Evolutionary conservation across 2,888 invertebrate species (phyloP), one percentile per base, ranked within the genome.

Genomic region (Eubasilissa splendida): DNA sequence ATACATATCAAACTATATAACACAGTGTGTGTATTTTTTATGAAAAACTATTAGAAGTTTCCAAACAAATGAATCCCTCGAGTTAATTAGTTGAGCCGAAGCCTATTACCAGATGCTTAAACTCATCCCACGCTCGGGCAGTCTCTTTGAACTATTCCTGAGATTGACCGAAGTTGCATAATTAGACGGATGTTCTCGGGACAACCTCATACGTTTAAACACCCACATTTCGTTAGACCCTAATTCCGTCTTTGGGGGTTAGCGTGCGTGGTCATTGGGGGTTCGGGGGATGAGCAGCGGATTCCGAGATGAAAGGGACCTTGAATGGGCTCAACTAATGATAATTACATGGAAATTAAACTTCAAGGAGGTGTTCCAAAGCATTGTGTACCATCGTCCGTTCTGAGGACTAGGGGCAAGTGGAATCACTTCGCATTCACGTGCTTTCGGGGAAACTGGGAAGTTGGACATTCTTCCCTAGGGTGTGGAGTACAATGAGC

Each of bases 341-440:
- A 70, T 53, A 53, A 70, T 70, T 70, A 70, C 70, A 70, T 22
- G 53, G 53, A 70, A 70, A 70, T 70, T 70, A 54, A 70, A 70
- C 70, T 70, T 70, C 42, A 11, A 54, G 70, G 54, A 53, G n/a
- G 8, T 53, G 63, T 22, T 63, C 22, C 12, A 11, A 14, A 60
- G 22, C 60, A 60, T 22, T 60, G 22, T 50, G 22, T 22, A 11
- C 70, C 54, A 70, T 54, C 53, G 70, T 70, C 70, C 54, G 31
- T 22, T 9, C 54, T n/a, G 22, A 70, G 70, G 14, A 7, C 42
- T 7, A 7, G n/a, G 66, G 66, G n/a, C 8, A 14, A 70, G 70
- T 70, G 70, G 53, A 70, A 53, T 70, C 70, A 70, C 70, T 53
- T 70, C 70, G 70, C 54, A 22, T 54, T 70, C 70, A 53, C 54